Evolutionary conservation across 2,113 vertebrate species (phyloP), one percentile per base, ranked within the genome.

Genomic region (Melanerpes formicivorus): DNA sequence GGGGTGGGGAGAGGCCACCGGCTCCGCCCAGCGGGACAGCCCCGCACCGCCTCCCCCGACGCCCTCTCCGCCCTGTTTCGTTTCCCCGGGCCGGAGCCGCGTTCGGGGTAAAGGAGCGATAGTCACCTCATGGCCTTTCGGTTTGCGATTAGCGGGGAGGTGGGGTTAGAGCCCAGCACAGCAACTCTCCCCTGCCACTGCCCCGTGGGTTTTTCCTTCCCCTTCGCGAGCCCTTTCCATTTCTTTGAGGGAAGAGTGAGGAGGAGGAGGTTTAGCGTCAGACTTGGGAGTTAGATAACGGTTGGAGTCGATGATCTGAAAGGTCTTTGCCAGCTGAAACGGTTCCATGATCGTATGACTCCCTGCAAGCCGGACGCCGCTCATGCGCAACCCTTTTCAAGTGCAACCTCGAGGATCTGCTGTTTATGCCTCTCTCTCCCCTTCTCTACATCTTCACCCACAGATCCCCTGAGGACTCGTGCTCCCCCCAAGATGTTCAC

Each of bases 351-450:
- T 52, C 23, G 22, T 52, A 52, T 25, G 50, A 52, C 6, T n/a
- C 29, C 3, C 2, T 3, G 5, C 5, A 0, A 15, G 11, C 18
- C 4, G 5, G 18, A 23, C 21, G 6, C 8, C 21, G 2, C 18
- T 67, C 18, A 3, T 5, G 42, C 32, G 10, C 30, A 18, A 48
- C n/a, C 3, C 9, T 40, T 27, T 78, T 14, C 26, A 15, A 72
- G 21, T 25, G 50, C 30, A 29, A 23, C 17, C 66, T 7, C 6
- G 27, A 50, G n/a, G 37, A 46, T 10, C 18, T 18, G 30, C 62
- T 69, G 4, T 77, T 54, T 26, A 0, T 77, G 40, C 4, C 18
- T 58, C 25, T 1, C 25, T 1, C 10, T 48, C 7, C 25, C 18
- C 10, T 78, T 15, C 14, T 37, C 55, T 29, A 22, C n/a, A 7